Evolutionary conservation across 2,797 vertebrate species (phyloP).

Genomic region (Pyrrhura leucotis): DNA sequence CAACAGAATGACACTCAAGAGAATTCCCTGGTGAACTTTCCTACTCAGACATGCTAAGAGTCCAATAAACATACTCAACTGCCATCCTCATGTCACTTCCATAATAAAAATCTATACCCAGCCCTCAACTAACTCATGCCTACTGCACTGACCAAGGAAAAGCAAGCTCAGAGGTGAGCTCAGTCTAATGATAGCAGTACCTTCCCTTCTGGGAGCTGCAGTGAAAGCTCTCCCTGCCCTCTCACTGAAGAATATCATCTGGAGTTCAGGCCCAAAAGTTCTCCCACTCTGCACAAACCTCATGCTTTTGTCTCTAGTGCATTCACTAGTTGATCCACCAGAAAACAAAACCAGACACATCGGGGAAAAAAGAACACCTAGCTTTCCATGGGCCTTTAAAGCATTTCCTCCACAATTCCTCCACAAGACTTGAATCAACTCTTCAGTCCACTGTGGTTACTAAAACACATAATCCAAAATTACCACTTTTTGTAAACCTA

Average conservation of each 20-base stretch:
- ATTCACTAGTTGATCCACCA: background rate
- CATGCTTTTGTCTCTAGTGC: background rate
- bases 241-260: background rate
- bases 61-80: background rate
- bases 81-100: background rate
- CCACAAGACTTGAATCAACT: background rate
- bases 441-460: background rate
- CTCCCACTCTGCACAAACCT: background rate
- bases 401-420: background rate
- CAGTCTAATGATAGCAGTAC: background rate
- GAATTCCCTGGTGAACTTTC: background rate
- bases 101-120: background rate
- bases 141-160: background rate
- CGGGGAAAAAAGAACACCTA: background rate
- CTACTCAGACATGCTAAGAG: rapidly evolving
- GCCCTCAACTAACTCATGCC: background rate
- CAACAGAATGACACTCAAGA: rapidly evolving
- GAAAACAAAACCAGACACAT: background rate
- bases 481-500: background rate
- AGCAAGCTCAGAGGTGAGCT: background rate
- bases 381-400: background rate
- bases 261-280: background rate
- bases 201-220: background rate
- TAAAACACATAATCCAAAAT: background rate
- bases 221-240: background rate